phyloP scores from a whole-genome alignment of 1,140 invertebrate genomes.

The Phymastichus coffea region DNA sequence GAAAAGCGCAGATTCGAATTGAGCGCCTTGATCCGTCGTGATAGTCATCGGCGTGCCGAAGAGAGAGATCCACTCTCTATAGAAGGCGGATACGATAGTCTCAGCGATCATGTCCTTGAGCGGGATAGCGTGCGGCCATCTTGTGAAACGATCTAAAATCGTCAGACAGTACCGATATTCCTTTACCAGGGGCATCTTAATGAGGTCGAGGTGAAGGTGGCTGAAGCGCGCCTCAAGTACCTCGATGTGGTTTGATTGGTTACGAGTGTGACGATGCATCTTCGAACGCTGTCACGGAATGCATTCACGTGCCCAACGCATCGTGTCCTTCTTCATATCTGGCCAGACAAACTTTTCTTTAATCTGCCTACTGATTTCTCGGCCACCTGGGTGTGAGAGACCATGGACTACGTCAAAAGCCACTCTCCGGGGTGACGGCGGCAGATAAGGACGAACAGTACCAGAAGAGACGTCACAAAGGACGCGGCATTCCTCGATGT shows the following conservation, averaged over 20 bases:
- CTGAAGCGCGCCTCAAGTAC: too few species aligned
- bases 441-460: slow-evolving; percentile 11
- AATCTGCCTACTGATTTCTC: not conserved
- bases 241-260: too few species aligned
- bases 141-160: too few species aligned
- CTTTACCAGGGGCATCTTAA: not conserved
- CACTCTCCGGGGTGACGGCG: not conserved
- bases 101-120: not conserved
- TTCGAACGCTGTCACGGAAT: not conserved
- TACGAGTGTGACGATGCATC: not conserved
- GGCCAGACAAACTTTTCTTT: slow-evolving; percentile 13
- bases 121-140: too few species aligned
- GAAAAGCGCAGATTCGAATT: not conserved
- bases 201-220: too few species aligned
- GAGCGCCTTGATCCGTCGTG: not conserved
- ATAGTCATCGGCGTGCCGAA: not conserved
- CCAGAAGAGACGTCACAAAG: not conserved
- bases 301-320: not conserved
- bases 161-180: not conserved
- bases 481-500: not conserved
- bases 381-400: slow-evolving; percentile 4
- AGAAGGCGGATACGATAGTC: too few species aligned
- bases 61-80: not conserved
- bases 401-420: slow-evolving; percentile 8
- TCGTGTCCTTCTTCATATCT: not conserved